Evolutionary conservation across 92 coral and sea anemone species (phyloP).

Genomic region (Siderastrea siderea): DNA sequence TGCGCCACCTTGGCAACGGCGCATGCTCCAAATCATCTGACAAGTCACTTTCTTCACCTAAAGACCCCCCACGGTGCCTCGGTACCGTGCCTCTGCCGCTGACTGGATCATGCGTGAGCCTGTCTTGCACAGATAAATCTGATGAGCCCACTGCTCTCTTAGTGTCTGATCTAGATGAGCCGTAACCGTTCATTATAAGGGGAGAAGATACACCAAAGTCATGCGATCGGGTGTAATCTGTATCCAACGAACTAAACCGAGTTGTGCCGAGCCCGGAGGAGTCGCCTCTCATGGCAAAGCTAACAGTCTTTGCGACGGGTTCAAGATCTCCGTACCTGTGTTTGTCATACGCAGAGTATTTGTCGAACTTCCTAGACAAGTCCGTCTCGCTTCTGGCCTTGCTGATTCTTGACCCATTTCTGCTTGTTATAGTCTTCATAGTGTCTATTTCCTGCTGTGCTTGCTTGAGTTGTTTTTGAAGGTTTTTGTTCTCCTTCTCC

Average conservation of each 20-base stretch:
- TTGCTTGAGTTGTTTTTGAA: conserved; percentile 57
- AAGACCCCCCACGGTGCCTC: conserved; percentile 60
- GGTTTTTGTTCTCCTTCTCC: conserved; percentile 66
- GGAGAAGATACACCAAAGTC: conserved; percentile 15
- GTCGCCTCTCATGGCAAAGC: conserved; percentile 14
- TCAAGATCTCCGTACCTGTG: conserved; percentile 24
- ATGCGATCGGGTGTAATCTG: conserved; percentile 34
- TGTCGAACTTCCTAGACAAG: conserved; percentile 54
- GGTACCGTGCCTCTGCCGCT: conserved; percentile 23
- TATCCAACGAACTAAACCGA: conserved; percentile 56
- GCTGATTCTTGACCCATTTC: conserved; percentile 38
- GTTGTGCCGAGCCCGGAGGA: conserved; percentile 60
- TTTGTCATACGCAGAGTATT: conserved; percentile 29
- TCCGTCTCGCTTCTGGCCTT: conserved; percentile 86
- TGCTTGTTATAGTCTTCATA: conserved; percentile 45
- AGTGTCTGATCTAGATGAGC: conserved; percentile 19
- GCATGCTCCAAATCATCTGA: conserved; percentile 59
- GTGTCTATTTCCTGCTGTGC: conserved; percentile 56
- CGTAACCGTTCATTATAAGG: conserved; percentile 25
- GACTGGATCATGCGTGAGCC: conserved; percentile 18
- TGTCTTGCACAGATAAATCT: conserved; percentile 6
- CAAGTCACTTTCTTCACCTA: conserved; percentile 70
- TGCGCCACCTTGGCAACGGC: conserved; percentile 45
- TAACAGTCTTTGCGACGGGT: conserved; percentile 25
- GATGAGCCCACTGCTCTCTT: neutral